phyloP scores from a whole-genome alignment of 2,888 invertebrate species.

The Habrosyne pyritoides region DNA sequence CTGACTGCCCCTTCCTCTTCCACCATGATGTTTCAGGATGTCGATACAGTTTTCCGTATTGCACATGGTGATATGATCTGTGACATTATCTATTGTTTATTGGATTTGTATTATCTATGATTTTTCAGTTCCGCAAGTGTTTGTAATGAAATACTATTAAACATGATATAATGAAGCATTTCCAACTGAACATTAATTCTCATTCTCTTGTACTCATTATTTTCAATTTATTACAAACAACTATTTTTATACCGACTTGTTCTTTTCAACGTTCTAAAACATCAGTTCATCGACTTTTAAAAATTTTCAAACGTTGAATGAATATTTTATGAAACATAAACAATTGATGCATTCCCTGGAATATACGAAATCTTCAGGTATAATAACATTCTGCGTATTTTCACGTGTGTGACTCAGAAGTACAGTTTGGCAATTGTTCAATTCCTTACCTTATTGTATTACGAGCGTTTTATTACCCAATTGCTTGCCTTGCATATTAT shows the following conservation, averaged over 20 bases:
- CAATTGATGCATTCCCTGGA: not conserved
- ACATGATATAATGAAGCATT: not conserved
- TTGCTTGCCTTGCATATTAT: not conserved
- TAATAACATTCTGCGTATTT: conserved; percentile 3
- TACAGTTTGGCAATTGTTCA: not conserved
- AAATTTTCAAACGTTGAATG: not conserved
- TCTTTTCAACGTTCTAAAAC: not conserved
- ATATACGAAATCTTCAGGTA: not conserved
- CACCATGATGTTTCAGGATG: conserved; percentile 1
- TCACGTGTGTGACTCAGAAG: not conserved
- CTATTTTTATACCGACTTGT: too few relatives aligned
- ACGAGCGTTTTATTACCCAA: not conserved
- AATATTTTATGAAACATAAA: conserved; percentile 1
- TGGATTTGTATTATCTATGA: not conserved
- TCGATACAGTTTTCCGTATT: not conserved
- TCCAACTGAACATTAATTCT: not conserved
- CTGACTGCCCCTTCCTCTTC: not conserved
- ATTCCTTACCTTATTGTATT: not conserved
- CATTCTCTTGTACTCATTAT: not conserved
- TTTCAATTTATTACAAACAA: too few relatives aligned
- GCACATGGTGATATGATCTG: not conserved
- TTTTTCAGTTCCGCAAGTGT: not conserved
- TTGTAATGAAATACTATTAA: not conserved
- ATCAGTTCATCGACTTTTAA: not conserved
- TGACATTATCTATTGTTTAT: not conserved